Base-by-base conservation (phyloP, 2,113 vertebrate species). In the Dicentrarchus labrax region DNA sequence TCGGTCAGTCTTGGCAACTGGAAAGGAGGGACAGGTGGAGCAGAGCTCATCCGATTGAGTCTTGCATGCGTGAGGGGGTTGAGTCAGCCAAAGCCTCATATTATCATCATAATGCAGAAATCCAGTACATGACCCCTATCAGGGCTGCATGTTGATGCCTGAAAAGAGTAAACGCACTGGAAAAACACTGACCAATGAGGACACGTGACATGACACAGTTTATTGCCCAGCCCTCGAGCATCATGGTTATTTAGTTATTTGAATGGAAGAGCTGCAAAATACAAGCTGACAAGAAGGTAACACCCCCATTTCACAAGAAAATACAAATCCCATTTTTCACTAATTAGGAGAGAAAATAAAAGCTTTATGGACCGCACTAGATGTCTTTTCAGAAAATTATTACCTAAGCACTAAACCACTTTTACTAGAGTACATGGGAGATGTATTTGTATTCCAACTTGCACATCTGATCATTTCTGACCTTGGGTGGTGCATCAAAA, bases 1-100 rank as follows among this genome's bases (percentile, higher is more conserved):
- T 90, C 71, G 81, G 73, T 81, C 61, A 76, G 75, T 90, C 86
- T 94, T 92, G 90, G 92, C 92, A 91, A 86, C 72, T 84, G 83
- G 51, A 76, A 78, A 81, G 67, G 68, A 78, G 39, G 74, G 91
- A 91, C 91, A 93, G 91, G 91, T 92, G 92, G 90, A 83, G 76
- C 78, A 12, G 66, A 69, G 82, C 71, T 86, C 86, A 86, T 91
- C 89, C 80, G 79, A 89, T 89, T 70, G 73, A 88, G 76, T 85
- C 81, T 56, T 72, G 72, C 86, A 75, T 82, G 86, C 62, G 48
- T 57, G 76, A 59, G 72, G 56, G 86, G 82, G 74, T 47, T 43
- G 76, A 78, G 56, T 69, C 67, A 81, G 86, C 86, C 87, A 86
- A 82, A 88, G 86, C 77, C 84, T 70, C 65, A 86, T 89, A 90